phyloP scores from a whole-genome alignment of 2,888 invertebrate genomes.

The Celastrina argiolus region DNA sequence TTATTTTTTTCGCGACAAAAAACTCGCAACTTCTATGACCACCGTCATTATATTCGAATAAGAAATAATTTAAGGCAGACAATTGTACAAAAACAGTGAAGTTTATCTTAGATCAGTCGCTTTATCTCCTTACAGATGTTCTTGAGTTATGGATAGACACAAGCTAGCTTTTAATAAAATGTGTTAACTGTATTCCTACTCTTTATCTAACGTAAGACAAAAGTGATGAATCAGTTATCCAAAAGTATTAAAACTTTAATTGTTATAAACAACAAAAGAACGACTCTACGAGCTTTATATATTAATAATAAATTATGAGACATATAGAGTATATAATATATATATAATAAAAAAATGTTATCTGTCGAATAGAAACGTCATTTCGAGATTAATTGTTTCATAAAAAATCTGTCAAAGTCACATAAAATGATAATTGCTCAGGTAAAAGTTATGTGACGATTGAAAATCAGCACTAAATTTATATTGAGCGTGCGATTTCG shows the following conservation, averaged over 20 bases:
- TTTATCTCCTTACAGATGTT: constrained; percentile 29
- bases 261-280: not conserved
- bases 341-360: too few species aligned
- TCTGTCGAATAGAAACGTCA: too few species aligned
- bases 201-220: not conserved
- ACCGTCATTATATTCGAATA: not conserved
- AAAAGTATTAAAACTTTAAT: not conserved
- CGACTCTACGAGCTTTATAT: too few species aligned
- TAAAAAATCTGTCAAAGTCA: too few species aligned
- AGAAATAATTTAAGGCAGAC: not conserved
- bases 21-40: not conserved
- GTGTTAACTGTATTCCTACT: not conserved
- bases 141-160: constrained; percentile 31
- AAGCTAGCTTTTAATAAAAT: constrained; percentile 2
- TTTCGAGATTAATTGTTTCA: too few species aligned
- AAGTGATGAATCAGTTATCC: not conserved
- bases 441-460: too few species aligned
- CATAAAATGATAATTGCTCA: too few species aligned
- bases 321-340: too few species aligned
- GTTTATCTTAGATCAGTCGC: constrained; percentile 13
- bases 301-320: too few species aligned
- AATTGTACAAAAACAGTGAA: constrained; percentile 15
- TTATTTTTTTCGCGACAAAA: not conserved
- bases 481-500: too few species aligned
- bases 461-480: too few species aligned